Evolutionary conservation across 2,797 vertebrate species (phyloP), one percentile per base, ranked within the genome.

Genomic region (Cottoperca gobio): DNA sequence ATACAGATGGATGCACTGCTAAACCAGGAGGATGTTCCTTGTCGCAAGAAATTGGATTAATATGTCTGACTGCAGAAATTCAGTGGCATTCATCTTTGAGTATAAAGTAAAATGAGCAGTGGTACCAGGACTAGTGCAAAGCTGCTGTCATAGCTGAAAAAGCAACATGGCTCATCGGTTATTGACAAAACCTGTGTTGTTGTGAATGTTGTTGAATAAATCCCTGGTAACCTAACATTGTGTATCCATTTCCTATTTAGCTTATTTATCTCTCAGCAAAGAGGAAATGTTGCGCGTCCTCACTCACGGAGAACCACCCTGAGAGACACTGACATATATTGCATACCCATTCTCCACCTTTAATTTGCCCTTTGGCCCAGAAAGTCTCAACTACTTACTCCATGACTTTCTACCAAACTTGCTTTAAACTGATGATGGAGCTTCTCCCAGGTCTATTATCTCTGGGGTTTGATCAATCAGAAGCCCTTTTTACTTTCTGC

Each of bases 381-480:
- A 43, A 50, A 72, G 45, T 28, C n/a, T 19, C 40, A 43, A 21
- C 39, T 70, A 42, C 69, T 54, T 52, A 49, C 69, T 54, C 45
- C 45, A 57, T 21, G 31, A 67, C 63, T 65, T 53, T 49, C 58
- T 40, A 64, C 49, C 58, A 45, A 72, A 66, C 40, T 57, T 50
- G 42, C 43, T 54, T 57, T 64, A 42, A 74, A 43, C 50, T 67
- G 48, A 62, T 69, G 57, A 60, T 74, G 78, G 48, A 66, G 45
- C 42, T 72, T 65, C 70, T 70, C 46, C 23, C 35, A 14, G 21
- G 40, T 31, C 43, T 35, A 40, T 49, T 35, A 42, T 80, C 67
- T 59, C 60, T 63, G 23, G 74, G 50, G 35, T 57, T 42, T 57
- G 74, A 82, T 73, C 60, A 62, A 82, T 79, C 70, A 61, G 48